A percentile compares a stretch with the other conserved stretches of the same genome.
These are phyloP conservation scores for Ophioderma brevispina DNA, from an alignment of 35 echinoderm and acorn worm genomes.

Conservation along the genomic window DNA sequence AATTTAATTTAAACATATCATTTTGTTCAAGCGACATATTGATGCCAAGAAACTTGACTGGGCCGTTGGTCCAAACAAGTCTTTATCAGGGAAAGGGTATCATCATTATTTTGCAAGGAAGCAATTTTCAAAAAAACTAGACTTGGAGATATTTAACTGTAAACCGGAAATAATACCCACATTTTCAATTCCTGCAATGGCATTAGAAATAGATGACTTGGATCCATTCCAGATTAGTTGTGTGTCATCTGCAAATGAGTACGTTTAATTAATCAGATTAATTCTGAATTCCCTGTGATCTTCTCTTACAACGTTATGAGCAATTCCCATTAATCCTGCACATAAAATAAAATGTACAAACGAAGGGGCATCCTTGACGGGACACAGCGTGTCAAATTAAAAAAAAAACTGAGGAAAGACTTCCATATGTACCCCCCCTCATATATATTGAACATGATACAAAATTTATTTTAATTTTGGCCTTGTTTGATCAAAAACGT, in stretches of 20 bases:
- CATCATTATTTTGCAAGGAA: not conserved
- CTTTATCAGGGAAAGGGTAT: not conserved
- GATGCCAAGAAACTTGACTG: no score
- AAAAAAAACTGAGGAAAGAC: no score
- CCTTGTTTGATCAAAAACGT: no score
- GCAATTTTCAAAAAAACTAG: not conserved
- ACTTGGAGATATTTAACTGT: not conserved
- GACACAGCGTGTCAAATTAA: not conserved
- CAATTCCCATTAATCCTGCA: not conserved
- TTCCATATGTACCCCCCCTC: no score
- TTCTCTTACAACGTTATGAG: not conserved
- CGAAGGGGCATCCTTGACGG: not conserved
- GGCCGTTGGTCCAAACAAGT: not conserved
- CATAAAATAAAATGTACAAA: constrained; percentile 5
- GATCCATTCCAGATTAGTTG: not conserved
- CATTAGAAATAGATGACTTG: not conserved
- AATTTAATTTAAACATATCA: not conserved
- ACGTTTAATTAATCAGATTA: not conserved
- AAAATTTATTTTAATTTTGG: no score
- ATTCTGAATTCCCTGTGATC: not conserved
- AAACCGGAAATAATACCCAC: not conserved
- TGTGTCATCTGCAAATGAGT: constrained; percentile 14
- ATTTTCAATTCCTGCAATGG: not conserved
- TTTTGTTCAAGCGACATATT: no score
- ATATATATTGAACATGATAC: no score